phyloP scores from a whole-genome alignment of 37 sponge, comb jelly and placozoan genomes.

The Dysidea cf. avara region DNA sequence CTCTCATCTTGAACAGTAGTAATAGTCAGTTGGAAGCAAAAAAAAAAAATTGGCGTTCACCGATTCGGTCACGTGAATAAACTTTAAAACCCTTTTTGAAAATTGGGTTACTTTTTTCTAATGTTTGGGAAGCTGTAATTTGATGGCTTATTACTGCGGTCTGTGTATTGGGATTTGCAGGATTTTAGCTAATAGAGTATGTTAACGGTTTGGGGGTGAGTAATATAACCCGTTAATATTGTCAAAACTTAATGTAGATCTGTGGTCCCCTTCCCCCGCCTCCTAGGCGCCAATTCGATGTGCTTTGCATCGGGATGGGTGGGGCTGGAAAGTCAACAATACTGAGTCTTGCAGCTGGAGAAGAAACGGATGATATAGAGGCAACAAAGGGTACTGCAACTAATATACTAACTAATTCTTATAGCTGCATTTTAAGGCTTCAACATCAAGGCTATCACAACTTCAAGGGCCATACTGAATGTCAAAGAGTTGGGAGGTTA shows the following conservation, averaged over 20 bases:
- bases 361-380: constrained; percentile 10
- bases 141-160: too few species aligned
- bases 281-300: constrained; percentile 34
- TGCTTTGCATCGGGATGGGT: constrained; percentile 58
- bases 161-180: too few species aligned
- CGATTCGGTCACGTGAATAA: too few species aligned
- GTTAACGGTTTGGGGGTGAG: too few species aligned
- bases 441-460: constrained; percentile 40
- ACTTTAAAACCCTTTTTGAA: too few species aligned
- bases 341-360: constrained; percentile 45
- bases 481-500: constrained; percentile 72
- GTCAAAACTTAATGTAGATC: too few species aligned
- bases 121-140: too few species aligned
- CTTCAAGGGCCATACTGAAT: constrained; percentile 26
- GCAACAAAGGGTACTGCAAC: constrained; percentile 53
- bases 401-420: not conserved
- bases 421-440: constrained; percentile 30
- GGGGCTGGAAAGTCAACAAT: constrained; percentile 85
- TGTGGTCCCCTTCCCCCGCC: constrained; percentile 14
- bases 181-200: too few species aligned
- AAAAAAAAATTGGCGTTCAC: too few species aligned
- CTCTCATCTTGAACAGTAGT: constrained; percentile 48
- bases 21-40: not conserved
- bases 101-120: too few species aligned
- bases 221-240: too few species aligned